Evolutionary conservation across 2,888 invertebrate species (phyloP).

Genomic region (Harmothoe impar): DNA sequence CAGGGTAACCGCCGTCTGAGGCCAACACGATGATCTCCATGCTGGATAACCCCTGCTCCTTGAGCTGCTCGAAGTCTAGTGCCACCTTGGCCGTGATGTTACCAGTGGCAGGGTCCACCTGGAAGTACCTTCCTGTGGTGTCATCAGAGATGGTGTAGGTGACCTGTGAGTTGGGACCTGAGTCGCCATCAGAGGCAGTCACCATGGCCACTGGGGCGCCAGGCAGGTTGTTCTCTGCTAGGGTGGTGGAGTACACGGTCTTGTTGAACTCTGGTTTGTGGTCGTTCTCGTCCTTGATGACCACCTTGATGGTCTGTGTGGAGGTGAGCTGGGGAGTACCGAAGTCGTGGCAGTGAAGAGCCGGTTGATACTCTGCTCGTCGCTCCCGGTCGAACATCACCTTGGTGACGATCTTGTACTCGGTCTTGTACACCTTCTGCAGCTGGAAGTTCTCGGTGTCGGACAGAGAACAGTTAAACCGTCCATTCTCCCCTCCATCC

Average conservation of each 20-base stretch:
- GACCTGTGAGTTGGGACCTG: conserved; percentile 74
- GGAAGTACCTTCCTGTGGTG: conserved; percentile 87
- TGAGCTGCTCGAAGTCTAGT: conserved; percentile 66
- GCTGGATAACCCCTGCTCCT: conserved; percentile 20
- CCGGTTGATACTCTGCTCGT: conserved; percentile 88
- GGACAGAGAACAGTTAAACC: conserved; percentile 63
- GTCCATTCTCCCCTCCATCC: conserved; percentile 66
- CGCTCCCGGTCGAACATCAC: conserved; percentile 65
- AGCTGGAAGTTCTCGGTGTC: conserved; percentile 59
- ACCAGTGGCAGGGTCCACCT: conserved; percentile 62
- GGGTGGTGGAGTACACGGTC: conserved; percentile 89
- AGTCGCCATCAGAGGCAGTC: conserved; percentile 78
- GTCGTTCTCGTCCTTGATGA: conserved; percentile 93
- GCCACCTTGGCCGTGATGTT: conserved; percentile 62
- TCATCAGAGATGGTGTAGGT: conserved; percentile 84
- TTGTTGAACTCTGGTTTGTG: conserved; percentile 97
- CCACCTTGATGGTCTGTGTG: conserved; percentile 92
- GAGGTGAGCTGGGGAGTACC: conserved; percentile 93
- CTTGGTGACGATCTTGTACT: conserved; percentile 64
- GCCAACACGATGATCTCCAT: conserved; percentile 67
- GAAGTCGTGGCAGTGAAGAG: conserved; percentile 95
- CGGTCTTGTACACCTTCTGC: conserved; percentile 64
- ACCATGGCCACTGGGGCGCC: conserved; percentile 81
- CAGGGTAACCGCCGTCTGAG: conserved; percentile 66
- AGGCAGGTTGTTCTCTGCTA: conserved; percentile 84